phyloP scores from a whole-genome alignment of 2,888 invertebrate genomes.

The Pammene aurita region DNA sequence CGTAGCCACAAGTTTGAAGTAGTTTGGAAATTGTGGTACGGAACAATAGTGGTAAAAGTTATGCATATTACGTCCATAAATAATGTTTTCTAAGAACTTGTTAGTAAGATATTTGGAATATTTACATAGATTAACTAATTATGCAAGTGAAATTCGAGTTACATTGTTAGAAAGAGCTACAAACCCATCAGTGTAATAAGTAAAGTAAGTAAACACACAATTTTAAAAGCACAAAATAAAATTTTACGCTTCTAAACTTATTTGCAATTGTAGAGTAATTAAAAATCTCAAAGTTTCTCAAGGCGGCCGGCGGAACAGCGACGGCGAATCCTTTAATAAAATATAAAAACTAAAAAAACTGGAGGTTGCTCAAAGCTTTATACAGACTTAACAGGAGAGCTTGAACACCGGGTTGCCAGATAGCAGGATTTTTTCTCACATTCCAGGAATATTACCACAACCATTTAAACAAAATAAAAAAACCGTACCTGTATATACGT shows the following conservation, averaged over 20 bases:
- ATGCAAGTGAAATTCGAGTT: not conserved
- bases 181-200: no score
- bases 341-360: slow-evolving; percentile 7
- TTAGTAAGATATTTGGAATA: not conserved
- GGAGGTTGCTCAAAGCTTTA: slow-evolving; percentile 14
- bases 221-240: no score
- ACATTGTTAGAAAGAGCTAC: not conserved
- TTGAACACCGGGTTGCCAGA: not conserved
- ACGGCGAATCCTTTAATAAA: slow-evolving; percentile 3
- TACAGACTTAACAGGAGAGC: slow-evolving; percentile 30
- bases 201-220: no score
- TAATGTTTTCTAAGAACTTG: not conserved
- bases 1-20: slow-evolving; percentile 15
- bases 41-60: slow-evolving; percentile 17
- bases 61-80: slow-evolving; percentile 1
- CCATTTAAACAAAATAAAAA: no score
- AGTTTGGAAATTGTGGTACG: slow-evolving; percentile 14
- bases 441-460: not conserved
- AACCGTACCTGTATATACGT: no score
- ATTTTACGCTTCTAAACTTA: not conserved
- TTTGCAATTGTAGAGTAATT: not conserved
- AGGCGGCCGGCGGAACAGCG: not conserved
- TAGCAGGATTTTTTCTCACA: not conserved
- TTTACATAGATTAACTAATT: not conserved
- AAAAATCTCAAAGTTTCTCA: not conserved